Percentiles rank a stretch among this genome's conserved stretches.
These are phyloP conservation scores for Sitobion miscanthi DNA, from an alignment of 1,140 invertebrate genomes.

Conservation along the genomic window DNA sequence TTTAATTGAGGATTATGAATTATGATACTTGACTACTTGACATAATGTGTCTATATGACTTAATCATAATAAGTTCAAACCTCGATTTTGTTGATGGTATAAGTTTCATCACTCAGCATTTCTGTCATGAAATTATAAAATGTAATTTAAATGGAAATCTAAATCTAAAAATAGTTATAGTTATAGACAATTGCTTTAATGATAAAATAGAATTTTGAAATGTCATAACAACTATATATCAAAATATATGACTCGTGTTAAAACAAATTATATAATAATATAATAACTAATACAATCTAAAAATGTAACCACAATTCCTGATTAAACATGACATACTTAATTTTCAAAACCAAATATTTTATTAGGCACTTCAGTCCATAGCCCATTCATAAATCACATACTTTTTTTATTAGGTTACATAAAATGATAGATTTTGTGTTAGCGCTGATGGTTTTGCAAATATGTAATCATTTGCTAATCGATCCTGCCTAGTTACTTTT, in stretches of 20 bases:
- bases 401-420: neutral
- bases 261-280: neutral
- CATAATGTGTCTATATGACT: neutral
- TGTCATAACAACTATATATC: neutral
- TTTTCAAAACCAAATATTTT: neutral
- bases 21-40: neutral
- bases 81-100: neutral
- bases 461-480: conserved; percentile 56
- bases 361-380: neutral
- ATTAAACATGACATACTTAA: neutral
- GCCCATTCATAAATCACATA: neutral
- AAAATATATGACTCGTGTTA: neutral
- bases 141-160: neutral
- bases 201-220: neutral
- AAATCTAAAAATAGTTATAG: neutral
- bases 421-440: conserved; percentile 40
- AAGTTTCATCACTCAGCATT: neutral
- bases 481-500: conserved; percentile 54
- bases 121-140: neutral
- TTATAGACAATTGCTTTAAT: neutral
- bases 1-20: neutral
- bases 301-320: neutral
- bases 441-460: conserved; percentile 55
- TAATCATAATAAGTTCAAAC: neutral
- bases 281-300: neutral